Conservation (phyloP, 2,113 vertebrate genomes). For the Bujurquina vittata region DNA sequence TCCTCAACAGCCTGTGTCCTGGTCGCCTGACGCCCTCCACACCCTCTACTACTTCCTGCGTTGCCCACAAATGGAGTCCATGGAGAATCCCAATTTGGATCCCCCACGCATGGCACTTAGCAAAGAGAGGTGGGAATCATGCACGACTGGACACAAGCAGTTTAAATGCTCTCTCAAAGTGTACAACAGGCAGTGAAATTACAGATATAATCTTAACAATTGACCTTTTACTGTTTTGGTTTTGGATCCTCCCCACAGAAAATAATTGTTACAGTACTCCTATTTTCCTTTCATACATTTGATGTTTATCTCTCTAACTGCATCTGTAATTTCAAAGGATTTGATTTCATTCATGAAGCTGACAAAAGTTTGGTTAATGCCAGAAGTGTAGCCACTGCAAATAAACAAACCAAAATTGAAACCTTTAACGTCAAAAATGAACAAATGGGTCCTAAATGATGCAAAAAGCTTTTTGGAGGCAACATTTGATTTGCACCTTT, state of each 20-base stretch:
- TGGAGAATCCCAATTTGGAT: constrained; percentile 99
- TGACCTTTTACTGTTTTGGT: background rate
- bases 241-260: background rate
- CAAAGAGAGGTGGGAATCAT: constrained; percentile 89
- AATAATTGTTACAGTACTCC: background rate
- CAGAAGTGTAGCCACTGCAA: background rate
- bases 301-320: background rate
- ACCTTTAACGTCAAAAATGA: background rate
- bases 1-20: constrained; percentile 89
- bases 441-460: constrained; percentile 7
- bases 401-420: constrained; percentile 21
- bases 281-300: background rate
- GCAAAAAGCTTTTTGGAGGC: background rate
- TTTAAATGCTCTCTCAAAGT: background rate
- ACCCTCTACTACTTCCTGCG: constrained; percentile 99
- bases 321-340: background rate
- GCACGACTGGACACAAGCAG: constrained; percentile 9
- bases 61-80: constrained; percentile 98
- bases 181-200: background rate
- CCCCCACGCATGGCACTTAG: constrained; percentile 94
- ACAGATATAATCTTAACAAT: constrained; percentile 19
- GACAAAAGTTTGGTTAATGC: background rate
- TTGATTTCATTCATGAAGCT: background rate
- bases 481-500: background rate
- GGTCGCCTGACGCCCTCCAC: constrained; percentile 96